These are phyloP conservation scores for Mobula birostris DNA, from an alignment of 2,113 vertebrate genomes.

Conservation along the genomic window DNA sequence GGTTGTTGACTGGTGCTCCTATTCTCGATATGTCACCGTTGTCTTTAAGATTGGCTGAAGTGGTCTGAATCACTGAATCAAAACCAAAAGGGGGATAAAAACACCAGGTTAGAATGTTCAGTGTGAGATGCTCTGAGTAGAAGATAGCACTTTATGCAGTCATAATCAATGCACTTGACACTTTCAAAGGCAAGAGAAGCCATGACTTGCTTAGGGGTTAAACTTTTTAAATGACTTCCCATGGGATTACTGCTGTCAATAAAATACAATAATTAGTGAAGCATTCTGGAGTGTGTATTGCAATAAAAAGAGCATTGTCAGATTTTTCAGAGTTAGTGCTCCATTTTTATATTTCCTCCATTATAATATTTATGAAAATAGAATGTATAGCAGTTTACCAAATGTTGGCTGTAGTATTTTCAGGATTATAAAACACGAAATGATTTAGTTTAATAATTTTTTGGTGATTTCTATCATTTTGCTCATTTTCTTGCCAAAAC, in stretches of 20 bases:
- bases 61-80: constrained; percentile 56
- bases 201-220: constrained; percentile 78
- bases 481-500: not conserved
- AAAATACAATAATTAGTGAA: constrained; percentile 82
- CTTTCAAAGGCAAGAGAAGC: constrained; percentile 74
- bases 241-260: constrained; percentile 76
- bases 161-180: constrained; percentile 80
- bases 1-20: constrained; percentile 53
- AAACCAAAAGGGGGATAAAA: constrained; percentile 52
- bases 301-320: constrained; percentile 49
- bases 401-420: not conserved
- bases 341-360: not conserved
- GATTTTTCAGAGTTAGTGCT: constrained; percentile 39
- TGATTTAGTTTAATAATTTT: not conserved
- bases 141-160: constrained; percentile 72
- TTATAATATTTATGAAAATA: constrained; percentile 1
- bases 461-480: not conserved
- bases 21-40: constrained; percentile 50
- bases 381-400: constrained; percentile 14
- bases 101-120: constrained; percentile 56
- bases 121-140: constrained; percentile 66
- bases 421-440: not conserved
- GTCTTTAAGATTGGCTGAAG: constrained; percentile 60
- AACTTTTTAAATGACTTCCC: constrained; percentile 85
- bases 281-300: constrained; percentile 51